Evolutionary conservation across 2,888 invertebrate genomes (phyloP).

Genomic region (Cryptocheilus praepositus): DNA sequence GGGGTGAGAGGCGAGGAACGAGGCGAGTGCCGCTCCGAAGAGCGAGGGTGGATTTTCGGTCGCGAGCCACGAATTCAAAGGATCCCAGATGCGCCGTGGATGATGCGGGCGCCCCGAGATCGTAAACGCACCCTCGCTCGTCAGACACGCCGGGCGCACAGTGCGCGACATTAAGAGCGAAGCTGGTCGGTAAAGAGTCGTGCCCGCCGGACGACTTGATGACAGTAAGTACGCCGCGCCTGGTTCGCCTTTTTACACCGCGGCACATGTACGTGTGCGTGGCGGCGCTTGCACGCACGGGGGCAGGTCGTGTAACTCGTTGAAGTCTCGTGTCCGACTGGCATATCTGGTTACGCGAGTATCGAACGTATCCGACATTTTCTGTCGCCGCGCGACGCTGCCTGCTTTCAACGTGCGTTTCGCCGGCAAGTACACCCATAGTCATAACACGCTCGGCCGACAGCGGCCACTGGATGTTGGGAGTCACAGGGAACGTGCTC

Average conservation of each 20-base stretch:
- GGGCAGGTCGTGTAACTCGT: no score
- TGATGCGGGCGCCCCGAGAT: slow-evolving; percentile 41
- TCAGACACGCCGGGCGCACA: neutral
- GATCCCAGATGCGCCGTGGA: slow-evolving; percentile 12
- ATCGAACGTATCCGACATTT: slow-evolving; percentile 26
- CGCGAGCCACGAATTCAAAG: slow-evolving; percentile 1
- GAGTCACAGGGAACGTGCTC: neutral
- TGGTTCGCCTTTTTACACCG: no score
- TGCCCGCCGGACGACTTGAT: neutral
- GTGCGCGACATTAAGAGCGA: slow-evolving; percentile 7
- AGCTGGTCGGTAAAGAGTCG: slow-evolving; percentile 12
- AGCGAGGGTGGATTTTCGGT: neutral
- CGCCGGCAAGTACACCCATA: neutral
- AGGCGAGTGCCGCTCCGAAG: neutral
- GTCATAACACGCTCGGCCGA: no score
- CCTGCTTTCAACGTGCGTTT: neutral
- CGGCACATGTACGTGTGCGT: no score
- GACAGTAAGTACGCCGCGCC: neutral
- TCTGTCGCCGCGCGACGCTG: neutral
- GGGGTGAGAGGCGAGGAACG: slow-evolving; percentile 3
- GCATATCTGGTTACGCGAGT: slow-evolving; percentile 1
- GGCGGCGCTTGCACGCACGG: no score
- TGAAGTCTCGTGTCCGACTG: no score
- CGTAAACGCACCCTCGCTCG: slow-evolving; percentile 37
- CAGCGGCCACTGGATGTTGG: no score